phyloP scores from a whole-genome alignment of 2,797 vertebrate species.

The Oophaga sylvatica region DNA sequence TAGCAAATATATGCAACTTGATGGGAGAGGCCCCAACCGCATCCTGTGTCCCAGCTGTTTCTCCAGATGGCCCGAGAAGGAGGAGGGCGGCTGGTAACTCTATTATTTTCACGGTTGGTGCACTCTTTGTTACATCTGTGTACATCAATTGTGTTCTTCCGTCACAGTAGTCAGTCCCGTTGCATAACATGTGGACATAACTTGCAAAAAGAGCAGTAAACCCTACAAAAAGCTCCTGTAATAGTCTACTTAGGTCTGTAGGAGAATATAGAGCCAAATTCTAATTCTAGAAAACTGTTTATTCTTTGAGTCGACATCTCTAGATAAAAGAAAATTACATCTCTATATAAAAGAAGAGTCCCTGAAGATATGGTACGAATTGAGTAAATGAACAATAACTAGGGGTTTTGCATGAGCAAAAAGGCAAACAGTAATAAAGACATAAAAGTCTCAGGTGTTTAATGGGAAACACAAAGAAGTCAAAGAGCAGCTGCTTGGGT shows the following conservation, averaged over 20 bases:
- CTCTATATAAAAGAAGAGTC: too few species aligned
- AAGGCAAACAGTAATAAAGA: not conserved
- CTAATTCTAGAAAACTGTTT: not conserved
- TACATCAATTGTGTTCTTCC: slow-evolving; percentile 11
- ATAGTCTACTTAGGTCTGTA: not conserved
- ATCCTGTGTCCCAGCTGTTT: slow-evolving; percentile 19
- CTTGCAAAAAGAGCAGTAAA: not conserved
- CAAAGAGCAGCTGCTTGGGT: too few species aligned
- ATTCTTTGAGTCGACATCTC: not conserved
- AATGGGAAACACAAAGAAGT: not conserved
- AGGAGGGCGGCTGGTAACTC: not conserved
- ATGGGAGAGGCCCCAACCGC: not conserved
- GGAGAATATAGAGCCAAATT: not conserved
- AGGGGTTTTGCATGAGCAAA: too few species aligned
- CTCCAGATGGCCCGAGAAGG: slow-evolving; percentile 24
- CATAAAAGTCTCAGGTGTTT: not conserved
- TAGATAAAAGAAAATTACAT: too few species aligned
- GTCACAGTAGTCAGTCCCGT: not conserved
- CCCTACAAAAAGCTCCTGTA: not conserved
- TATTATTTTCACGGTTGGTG: slow-evolving; percentile 18
- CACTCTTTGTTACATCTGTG: slow-evolving; percentile 28
- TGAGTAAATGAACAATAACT: too few species aligned
- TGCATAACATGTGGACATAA: slow-evolving; percentile 22
- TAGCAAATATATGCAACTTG: not conserved
- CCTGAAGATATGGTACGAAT: too few species aligned